Evolutionary conservation across 1,140 invertebrate genomes (phyloP), one percentile per base, ranked within the genome.

Genomic region (Aradophagus sp.): DNA sequence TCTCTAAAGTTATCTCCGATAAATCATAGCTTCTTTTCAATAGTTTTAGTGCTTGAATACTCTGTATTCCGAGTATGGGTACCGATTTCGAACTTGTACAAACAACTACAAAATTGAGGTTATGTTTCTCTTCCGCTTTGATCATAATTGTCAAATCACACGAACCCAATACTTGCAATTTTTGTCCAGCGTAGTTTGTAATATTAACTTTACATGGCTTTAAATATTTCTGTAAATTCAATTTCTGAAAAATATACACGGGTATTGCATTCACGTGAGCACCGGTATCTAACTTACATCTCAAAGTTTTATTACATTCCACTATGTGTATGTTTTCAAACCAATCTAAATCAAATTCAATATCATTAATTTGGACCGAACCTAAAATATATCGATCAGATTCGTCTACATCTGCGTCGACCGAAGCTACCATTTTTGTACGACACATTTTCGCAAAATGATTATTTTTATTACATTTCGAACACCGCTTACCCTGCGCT

Each of bases 241-340:
- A 14, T 63, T 53, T 50, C 17, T 35, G 20, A 27, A 45, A 62
- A 29, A 50, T 34, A 13, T 52, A 34, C 7, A 39, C 17, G 0
- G 38, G 36, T n/a, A 62, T 39, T 48, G 41, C 35, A 48, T 61
- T 61, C 31, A 44, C 31, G 8, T 61, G 42, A 8, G 56, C 56
- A 5, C 45, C 52, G 1, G 41, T 29, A 23, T 45, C 41, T 8
- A 58, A 19, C 20, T 58, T 47, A 20, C 26, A 45, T 26, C 23
- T 36, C 8, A 58, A 2, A 3, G 1, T 14, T 38, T 34, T 59
- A 29, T 47, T 16, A 31, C 34, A 38, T 14, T 47, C 19, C 14
- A 36, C 12, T 11, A 35, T 26, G 13, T 42, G 39, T 14, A 58
- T 8, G 10, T 5, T 36, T 14, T 32, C 14, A 35, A 38, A 45